A percentile compares a stretch with the other conserved stretches of the same genome.
These are phyloP conservation scores for Agapetus fuscipes DNA, from an alignment of 2,888 invertebrate species.

Conservation along the genomic window DNA sequence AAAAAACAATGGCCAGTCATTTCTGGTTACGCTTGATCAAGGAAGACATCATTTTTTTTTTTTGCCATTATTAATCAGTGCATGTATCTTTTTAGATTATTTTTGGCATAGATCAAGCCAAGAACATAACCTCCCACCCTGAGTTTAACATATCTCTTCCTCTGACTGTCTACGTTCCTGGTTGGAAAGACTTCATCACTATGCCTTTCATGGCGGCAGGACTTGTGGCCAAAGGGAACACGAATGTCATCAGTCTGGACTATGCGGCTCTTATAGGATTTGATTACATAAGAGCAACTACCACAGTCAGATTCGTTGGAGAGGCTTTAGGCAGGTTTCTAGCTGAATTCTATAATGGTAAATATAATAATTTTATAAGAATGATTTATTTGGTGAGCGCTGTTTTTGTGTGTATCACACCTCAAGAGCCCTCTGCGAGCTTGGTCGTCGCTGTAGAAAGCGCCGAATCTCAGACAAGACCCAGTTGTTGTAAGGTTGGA, in stretches of 20 bases:
- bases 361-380: too few species aligned
- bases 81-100: too few species aligned
- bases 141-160: background rate
- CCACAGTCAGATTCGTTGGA: slow-evolving; percentile 1
- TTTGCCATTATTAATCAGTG: too few species aligned
- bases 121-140: background rate
- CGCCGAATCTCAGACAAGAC: too few species aligned
- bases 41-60: too few species aligned
- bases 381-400: too few species aligned
- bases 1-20: too few species aligned
- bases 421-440: too few species aligned
- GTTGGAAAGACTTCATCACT: background rate
- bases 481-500: too few species aligned
- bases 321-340: background rate
- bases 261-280: background rate
- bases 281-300: background rate
- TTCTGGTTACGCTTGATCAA: too few species aligned
- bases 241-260: slow-evolving; percentile 1
- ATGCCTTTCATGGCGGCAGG: background rate
- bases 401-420: too few species aligned
- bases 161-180: background rate
- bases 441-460: too few species aligned
- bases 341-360: background rate
- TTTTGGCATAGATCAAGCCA: background rate
- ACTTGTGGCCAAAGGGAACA: background rate